phyloP scores from a whole-genome alignment of 2,888 invertebrate genomes.

The Ennomos erosarius region DNA sequence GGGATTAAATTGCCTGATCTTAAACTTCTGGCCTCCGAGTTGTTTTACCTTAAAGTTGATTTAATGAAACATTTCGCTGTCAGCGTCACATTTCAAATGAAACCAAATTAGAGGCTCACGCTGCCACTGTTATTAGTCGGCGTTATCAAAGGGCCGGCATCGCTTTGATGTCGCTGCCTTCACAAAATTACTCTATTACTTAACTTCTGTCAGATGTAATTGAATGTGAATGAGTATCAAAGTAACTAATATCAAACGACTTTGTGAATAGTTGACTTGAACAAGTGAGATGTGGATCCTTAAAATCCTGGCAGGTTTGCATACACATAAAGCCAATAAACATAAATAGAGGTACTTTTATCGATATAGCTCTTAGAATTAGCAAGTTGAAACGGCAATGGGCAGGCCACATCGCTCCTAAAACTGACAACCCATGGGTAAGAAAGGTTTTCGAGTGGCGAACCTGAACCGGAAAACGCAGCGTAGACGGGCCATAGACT shows the following conservation, averaged over 20 bases:
- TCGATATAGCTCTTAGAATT: too few relatives aligned
- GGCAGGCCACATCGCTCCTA: background rate
- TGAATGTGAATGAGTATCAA: slow-evolving; percentile 10
- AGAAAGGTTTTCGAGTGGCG: slow-evolving; percentile 5
- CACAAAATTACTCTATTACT: slow-evolving; percentile 26
- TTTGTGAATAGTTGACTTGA: background rate
- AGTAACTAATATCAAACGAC: slow-evolving; percentile 15
- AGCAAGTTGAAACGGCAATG: too few relatives aligned
- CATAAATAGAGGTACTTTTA: too few relatives aligned
- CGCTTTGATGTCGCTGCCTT: slow-evolving; percentile 52
- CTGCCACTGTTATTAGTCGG: slow-evolving; percentile 47
- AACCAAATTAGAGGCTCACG: slow-evolving; percentile 37
- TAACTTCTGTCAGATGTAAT: slow-evolving; percentile 11
- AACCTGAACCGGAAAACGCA: background rate
- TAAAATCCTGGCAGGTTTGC: too few relatives aligned
- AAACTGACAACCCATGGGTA: background rate
- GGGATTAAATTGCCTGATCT: too few relatives aligned
- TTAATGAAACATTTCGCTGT: background rate
- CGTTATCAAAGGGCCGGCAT: slow-evolving; percentile 47
- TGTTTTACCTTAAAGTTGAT: slow-evolving; percentile 5
- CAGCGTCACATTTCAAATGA: slow-evolving; percentile 32
- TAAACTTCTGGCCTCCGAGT: background rate
- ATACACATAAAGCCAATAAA: too few relatives aligned
- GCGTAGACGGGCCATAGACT: too few relatives aligned
- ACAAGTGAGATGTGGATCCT: too few relatives aligned